Evolutionary conservation across 2,888 invertebrate species (phyloP).

Genomic region (Aquatica leii): DNA sequence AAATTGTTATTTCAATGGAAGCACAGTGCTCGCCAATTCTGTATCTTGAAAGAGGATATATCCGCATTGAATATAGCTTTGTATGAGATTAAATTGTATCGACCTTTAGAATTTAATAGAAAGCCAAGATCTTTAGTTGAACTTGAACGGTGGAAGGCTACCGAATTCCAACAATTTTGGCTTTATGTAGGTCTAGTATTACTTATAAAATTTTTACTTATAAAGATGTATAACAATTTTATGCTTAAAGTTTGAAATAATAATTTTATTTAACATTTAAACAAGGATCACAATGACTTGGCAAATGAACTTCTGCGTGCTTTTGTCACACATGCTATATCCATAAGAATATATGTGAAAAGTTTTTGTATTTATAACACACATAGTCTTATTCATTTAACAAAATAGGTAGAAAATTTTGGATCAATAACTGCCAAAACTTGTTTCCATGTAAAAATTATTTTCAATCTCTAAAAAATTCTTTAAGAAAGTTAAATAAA

Average conservation of each 20-base stretch:
- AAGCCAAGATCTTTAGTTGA: constrained; percentile 30
- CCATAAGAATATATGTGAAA: not conserved
- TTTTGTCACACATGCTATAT: not conserved
- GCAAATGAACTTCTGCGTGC: not conserved
- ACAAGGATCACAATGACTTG: constrained; percentile 29
- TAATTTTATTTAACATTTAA: constrained; percentile 31
- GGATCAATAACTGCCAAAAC: constrained; percentile 47
- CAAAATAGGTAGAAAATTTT: constrained; percentile 46
- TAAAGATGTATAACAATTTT: constrained; percentile 26
- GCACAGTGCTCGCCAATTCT: not conserved
- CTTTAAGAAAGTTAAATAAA: constrained; percentile 26
- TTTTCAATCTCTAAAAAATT: constrained; percentile 37
- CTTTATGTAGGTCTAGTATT: constrained; percentile 38
- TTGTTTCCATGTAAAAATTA: constrained; percentile 52
- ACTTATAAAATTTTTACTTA: constrained; percentile 28
- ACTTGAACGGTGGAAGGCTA: constrained; percentile 41
- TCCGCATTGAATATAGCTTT: not conserved
- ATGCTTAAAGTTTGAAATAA: constrained; percentile 29
- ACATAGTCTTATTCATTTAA: not conserved
- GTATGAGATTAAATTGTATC: not conserved
- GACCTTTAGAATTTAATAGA: constrained; percentile 35
- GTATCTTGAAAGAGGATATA: not conserved
- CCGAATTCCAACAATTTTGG: constrained; percentile 40
- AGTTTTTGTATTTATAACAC: not conserved
- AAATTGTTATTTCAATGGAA: not conserved